These are phyloP conservation scores for Ceraclea dissimilis DNA, from an alignment of 2,888 invertebrate species.

Conservation along the genomic window DNA sequence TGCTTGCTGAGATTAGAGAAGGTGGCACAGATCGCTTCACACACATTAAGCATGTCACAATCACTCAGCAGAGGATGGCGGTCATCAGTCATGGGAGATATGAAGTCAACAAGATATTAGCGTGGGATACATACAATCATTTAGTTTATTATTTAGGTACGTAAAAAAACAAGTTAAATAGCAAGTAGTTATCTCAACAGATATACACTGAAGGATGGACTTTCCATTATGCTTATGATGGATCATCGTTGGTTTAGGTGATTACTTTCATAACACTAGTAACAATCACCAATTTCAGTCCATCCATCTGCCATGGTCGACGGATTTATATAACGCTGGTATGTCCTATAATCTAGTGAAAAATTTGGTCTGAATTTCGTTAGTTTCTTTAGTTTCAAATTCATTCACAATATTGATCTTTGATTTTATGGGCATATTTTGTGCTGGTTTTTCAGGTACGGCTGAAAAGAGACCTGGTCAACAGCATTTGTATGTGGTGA, in stretches of 20 bases:
- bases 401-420: too few species aligned
- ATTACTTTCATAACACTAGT: not conserved
- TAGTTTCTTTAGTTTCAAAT: too few species aligned
- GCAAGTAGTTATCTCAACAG: too few species aligned
- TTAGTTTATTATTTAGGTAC: slow-evolving; percentile 65
- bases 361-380: not conserved
- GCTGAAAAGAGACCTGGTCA: slow-evolving; percentile 79
- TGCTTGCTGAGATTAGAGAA: slow-evolving; percentile 76
- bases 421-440: too few species aligned
- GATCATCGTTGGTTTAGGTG: not conserved
- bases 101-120: slow-evolving; percentile 73
- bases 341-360: not conserved
- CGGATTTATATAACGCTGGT: not conserved
- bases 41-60: slow-evolving; percentile 81
- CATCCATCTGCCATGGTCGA: too few species aligned
- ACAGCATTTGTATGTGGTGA: slow-evolving; percentile 79
- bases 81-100: slow-evolving; percentile 81
- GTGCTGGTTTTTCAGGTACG: slow-evolving; percentile 50
- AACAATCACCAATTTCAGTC: too few species aligned
- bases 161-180: too few species aligned
- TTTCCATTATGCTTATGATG: too few species aligned
- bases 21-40: slow-evolving; percentile 78
- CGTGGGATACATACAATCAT: slow-evolving; percentile 79
- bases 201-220: too few species aligned
- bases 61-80: slow-evolving; percentile 73